phyloP scores from a whole-genome alignment of 1,140 invertebrate genomes.

The Drosophila nigrodunni region DNA sequence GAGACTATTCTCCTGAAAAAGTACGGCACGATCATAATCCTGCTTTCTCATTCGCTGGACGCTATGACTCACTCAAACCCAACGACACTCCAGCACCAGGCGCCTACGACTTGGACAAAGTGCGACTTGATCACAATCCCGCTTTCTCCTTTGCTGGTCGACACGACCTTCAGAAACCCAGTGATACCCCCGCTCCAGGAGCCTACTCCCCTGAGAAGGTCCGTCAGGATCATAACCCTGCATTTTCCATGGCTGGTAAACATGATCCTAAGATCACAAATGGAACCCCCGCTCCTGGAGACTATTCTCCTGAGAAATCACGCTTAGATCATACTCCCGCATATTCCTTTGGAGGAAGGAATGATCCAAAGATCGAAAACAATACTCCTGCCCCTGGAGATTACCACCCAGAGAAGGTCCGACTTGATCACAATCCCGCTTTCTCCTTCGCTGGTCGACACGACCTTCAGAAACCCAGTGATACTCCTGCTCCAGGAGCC shows the following conservation, averaged over 20 bases:
- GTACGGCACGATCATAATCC: conserved; percentile 86
- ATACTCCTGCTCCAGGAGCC: conserved; percentile 87
- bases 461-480: conserved; percentile 82
- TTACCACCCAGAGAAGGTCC: conserved; percentile 87
- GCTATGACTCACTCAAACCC: conserved; percentile 84
- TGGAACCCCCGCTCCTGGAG: conserved; percentile 90
- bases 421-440: conserved; percentile 86
- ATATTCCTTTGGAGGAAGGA: conserved; percentile 86
- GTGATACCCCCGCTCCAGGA: conserved; percentile 87
- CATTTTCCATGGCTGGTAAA: conserved; percentile 85
- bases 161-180: conserved; percentile 84
- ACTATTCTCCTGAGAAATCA: conserved; percentile 90
- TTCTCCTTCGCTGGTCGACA: conserved; percentile 86
- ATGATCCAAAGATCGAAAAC: conserved; percentile 85
- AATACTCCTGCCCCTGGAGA: conserved; percentile 88
- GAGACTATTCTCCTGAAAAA: conserved; percentile 91
- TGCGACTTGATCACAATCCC: conserved; percentile 87
- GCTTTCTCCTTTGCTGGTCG: conserved; percentile 86
- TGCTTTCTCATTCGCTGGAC: conserved; percentile 86
- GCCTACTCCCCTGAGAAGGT: conserved; percentile 87
- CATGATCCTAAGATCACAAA: conserved; percentile 86
- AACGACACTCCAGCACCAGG: conserved; percentile 86
- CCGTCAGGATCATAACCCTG: conserved; percentile 86
- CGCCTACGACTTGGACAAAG: conserved; percentile 87
- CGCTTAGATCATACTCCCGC: conserved; percentile 86